Evolutionary conservation across 2,797 vertebrate species (phyloP), one percentile per base, ranked within the genome.

Genomic region (Protonibea diacanthus): DNA sequence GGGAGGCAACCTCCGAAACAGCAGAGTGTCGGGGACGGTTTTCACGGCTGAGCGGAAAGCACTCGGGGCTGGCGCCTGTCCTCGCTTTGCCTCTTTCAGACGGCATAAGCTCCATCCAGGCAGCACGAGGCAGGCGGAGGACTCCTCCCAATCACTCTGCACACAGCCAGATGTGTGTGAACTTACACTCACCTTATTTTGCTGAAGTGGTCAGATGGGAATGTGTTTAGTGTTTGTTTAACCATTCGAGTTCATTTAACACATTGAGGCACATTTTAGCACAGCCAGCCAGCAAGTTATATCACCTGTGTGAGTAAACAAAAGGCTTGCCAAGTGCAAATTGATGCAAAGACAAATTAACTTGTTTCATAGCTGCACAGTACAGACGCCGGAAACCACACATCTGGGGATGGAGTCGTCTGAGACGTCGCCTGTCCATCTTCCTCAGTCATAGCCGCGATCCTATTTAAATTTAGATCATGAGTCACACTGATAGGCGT

Each of bases 391-490:
- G 2, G 53, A 21, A 21, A 21, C 61, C 58, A 57, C 38, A 45
- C 49, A 42, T 44, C 15, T 6, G 2, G 44, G 21, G 65, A 38
- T 5, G 14, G 15, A 49, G 66, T 61, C 21, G n/a, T n/a, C n/a
- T n/a, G n/a, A n/a, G 20, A 18, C 76, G 13, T 33, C 66, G 1
- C 62, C 45, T 18, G 81, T 80, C 85, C 65, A 2, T 90, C 74
- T 62, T 40, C 18, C 44, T 80, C 52, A 66, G 63, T 69, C 80
- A 23, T 17, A 33, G 64, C 17, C 17, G 25, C 40, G 0, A 62
- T 63, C 74, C 68, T 42, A 27, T 89, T 90, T 90, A 85, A 88
- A 88, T 81, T 88, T 85, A 87, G 83, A 87, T 82, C 60, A 62
- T 84, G 83, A 88, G 80, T 83, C 83, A 85, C 58, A 10, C 60